Conservation (phyloP, 2,888 invertebrate species). For the Diarsia mendica region DNA sequence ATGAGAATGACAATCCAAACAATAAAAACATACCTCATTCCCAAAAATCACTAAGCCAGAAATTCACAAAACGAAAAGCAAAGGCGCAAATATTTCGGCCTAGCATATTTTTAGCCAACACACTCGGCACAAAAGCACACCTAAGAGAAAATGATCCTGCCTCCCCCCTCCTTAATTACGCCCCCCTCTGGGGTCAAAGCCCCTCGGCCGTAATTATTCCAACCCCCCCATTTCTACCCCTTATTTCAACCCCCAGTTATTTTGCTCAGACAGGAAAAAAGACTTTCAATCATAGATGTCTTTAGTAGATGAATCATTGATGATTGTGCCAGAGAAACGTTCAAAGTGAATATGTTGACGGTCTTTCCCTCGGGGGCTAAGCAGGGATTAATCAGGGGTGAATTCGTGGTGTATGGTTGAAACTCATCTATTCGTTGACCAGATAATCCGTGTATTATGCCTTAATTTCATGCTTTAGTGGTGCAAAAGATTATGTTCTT, state of each 20-base stretch:
- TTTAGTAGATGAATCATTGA: constrained; percentile 60
- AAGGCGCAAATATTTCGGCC: constrained; percentile 34
- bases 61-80: constrained; percentile 5
- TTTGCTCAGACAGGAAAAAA: constrained; percentile 65
- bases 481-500: constrained; percentile 7
- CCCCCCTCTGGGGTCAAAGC: constrained; percentile 69
- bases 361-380: constrained; percentile 15
- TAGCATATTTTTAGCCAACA: constrained; percentile 41
- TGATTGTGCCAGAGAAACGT: constrained; percentile 40
- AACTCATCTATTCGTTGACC: constrained; percentile 24
- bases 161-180: constrained; percentile 78
- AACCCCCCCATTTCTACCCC: constrained; percentile 64
- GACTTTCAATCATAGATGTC: constrained; percentile 75
- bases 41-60: background rate
- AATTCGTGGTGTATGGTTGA: constrained; percentile 24
- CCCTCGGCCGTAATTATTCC: constrained; percentile 79
- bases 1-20: background rate
- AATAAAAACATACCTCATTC: background rate
- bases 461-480: constrained; percentile 39
- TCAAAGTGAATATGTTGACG: constrained; percentile 28
- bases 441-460: constrained; percentile 39
- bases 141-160: constrained; percentile 71
- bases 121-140: constrained; percentile 67
- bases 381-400: constrained; percentile 47
- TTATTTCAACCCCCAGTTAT: constrained; percentile 64